Conservation (phyloP, 2,888 invertebrate genomes). For the Leptarthrus brevirostris region DNA sequence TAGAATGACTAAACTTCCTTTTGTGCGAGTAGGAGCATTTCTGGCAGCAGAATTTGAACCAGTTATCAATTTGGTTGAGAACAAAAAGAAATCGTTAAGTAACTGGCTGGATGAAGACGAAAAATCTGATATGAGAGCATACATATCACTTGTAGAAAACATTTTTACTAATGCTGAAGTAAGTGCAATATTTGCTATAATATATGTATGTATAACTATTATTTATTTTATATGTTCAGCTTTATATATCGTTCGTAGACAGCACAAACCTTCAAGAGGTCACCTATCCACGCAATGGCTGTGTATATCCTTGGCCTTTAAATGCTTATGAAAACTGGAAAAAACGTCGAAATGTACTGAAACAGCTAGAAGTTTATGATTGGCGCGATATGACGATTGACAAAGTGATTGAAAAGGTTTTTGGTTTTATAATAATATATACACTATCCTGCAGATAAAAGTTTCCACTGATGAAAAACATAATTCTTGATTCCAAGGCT, state of each 20-base stretch:
- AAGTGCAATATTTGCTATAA: constrained; percentile 51
- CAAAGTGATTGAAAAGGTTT: constrained; percentile 79
- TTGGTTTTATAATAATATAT: not conserved
- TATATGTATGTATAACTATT: no score
- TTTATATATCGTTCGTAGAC: constrained; percentile 90
- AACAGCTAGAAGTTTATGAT: constrained; percentile 79
- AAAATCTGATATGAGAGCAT: constrained; percentile 92
- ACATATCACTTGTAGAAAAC: constrained; percentile 89
- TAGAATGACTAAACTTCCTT: constrained; percentile 79
- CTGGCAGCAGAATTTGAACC: constrained; percentile 91
- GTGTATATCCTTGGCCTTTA: constrained; percentile 94
- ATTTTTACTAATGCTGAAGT: constrained; percentile 93
- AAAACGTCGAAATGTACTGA: constrained; percentile 77
- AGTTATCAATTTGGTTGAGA: constrained; percentile 88
- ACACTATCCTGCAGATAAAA: not conserved
- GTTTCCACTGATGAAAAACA: no score
- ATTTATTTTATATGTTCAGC: constrained; percentile 70
- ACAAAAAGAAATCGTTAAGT: constrained; percentile 84
- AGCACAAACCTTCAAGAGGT: constrained; percentile 81
- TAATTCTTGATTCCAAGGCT: no score
- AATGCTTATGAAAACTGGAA: constrained; percentile 83
- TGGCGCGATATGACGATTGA: constrained; percentile 85
- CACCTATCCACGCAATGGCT: constrained; percentile 86
- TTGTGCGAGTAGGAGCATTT: constrained; percentile 90
- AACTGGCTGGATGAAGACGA: constrained; percentile 77